Evolutionary conservation across 2,797 vertebrate species (phyloP).

Genomic region (Girardinus metallicus): DNA sequence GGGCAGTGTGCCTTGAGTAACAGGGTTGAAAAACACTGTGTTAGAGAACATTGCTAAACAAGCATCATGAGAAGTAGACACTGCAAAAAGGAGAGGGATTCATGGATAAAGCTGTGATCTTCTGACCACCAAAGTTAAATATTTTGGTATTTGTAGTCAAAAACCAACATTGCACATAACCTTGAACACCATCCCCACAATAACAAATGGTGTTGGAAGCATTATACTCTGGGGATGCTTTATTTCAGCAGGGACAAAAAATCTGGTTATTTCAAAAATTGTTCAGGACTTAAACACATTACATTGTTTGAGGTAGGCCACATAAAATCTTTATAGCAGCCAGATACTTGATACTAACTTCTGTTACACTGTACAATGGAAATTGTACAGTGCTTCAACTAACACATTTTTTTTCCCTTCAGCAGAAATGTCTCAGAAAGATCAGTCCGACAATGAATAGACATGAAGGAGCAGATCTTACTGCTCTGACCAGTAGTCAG

Average conservation of each 20-base stretch:
- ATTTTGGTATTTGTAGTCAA: not conserved
- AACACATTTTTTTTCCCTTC: not conserved
- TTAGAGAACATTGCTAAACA: not conserved
- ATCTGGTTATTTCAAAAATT: not conserved
- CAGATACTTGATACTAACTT: not conserved
- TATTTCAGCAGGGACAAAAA: not conserved
- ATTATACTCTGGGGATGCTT: not conserved
- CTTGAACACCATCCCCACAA: not conserved
- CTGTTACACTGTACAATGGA: not conserved
- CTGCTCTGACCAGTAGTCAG: not conserved
- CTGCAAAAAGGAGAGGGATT: not conserved
- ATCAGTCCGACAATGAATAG: not conserved
- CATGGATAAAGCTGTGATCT: not conserved
- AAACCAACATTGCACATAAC: not conserved
- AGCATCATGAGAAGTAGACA: not conserved
- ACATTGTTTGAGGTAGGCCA: not conserved
- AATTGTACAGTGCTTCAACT: not conserved
- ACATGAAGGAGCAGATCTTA: not conserved
- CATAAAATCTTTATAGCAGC: not conserved
- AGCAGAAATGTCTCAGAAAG: not conserved
- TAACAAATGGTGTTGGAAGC: not conserved
- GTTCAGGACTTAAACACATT: not conserved
- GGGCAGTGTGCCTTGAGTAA: too few species aligned
- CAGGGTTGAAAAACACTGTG: too few species aligned
- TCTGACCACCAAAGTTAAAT: not conserved